Percentiles rank a stretch among this genome's conserved stretches.
Evolutionary conservation across 2,888 invertebrate species (phyloP).

Genomic region (Pediacus dermestoides): DNA sequence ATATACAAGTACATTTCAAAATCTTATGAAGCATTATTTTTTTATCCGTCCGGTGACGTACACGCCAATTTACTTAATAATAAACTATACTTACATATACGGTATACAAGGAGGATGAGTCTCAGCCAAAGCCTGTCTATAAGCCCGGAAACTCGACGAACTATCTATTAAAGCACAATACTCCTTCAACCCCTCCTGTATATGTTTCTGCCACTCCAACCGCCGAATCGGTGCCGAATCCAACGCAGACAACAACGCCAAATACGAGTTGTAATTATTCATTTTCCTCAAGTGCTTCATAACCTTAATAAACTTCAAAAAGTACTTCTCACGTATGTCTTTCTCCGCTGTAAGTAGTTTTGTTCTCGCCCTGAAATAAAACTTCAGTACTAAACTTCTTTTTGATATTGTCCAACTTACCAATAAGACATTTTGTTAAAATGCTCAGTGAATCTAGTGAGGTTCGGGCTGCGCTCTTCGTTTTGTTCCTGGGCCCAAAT

Average conservation of each 20-base stretch:
- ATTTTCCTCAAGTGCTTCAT: constrained; percentile 97
- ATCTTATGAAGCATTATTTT: too few relatives aligned
- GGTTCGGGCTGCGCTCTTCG: constrained; percentile 94
- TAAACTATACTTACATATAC: constrained; percentile 79
- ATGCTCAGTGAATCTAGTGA: constrained; percentile 96
- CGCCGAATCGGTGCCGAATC: constrained; percentile 92
- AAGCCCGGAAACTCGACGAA: constrained; percentile 96
- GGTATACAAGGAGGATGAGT: constrained; percentile 98
- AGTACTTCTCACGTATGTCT: constrained; percentile 85
- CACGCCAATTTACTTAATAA: neutral
- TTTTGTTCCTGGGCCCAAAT: constrained; percentile 98
- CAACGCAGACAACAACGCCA: constrained; percentile 92
- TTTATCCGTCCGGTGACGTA: too few relatives aligned
- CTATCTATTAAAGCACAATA: constrained; percentile 96
- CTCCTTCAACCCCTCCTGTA: constrained; percentile 88
- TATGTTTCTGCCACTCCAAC: constrained; percentile 90
- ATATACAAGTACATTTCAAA: too few relatives aligned
- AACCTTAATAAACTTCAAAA: constrained; percentile 94
- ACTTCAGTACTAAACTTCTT: neutral
- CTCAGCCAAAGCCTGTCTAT: constrained; percentile 88
- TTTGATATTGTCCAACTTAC: constrained; percentile 50
- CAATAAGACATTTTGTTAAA: constrained; percentile 99
- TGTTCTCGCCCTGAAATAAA: constrained; percentile 70
- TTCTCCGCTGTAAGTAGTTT: constrained; percentile 90
- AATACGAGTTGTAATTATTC: constrained; percentile 98